Conservation (phyloP, 2,113 vertebrate genomes). For the Phycodurus eques region DNA sequence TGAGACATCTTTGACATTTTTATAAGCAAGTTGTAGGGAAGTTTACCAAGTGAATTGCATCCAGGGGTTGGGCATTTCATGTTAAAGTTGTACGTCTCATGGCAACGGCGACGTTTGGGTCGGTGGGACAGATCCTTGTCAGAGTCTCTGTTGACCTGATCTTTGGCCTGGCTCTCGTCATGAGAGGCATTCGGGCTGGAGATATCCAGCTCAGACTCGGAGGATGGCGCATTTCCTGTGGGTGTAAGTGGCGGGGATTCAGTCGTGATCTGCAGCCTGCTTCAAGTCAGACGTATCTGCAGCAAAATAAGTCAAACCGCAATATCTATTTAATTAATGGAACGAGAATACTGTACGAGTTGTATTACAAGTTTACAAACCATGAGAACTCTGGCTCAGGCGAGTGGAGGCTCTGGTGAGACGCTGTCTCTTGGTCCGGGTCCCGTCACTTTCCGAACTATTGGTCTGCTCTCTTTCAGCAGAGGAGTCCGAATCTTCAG, state of each 20-base stretch:
- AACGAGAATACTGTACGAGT: not conserved
- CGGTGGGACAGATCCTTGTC: conserved; percentile 94
- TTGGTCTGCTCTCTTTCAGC: conserved; percentile 95
- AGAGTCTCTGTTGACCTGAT: conserved; percentile 88
- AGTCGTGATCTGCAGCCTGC: conserved; percentile 85
- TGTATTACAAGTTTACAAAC: conserved; percentile 56
- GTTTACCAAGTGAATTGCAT: conserved; percentile 92
- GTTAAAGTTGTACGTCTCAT: conserved; percentile 99
- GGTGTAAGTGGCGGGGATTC: conserved; percentile 96
- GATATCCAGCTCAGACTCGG: conserved; percentile 97
- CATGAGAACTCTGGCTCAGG: conserved; percentile 96
- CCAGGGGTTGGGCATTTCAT: conserved; percentile 98
- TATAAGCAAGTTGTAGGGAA: not conserved
- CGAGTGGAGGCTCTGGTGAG: conserved; percentile 93
- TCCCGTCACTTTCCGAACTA: conserved; percentile 93
- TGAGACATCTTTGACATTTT: not conserved
- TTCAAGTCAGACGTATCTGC: conserved; percentile 82
- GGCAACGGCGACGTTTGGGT: conserved; percentile 95
- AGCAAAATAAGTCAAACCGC: conserved; percentile 12
- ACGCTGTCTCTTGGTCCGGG: conserved; percentile 82
- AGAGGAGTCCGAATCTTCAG: conserved; percentile 96
- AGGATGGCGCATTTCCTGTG: conserved; percentile 97
- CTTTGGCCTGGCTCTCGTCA: conserved; percentile 92
- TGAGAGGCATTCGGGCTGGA: conserved; percentile 96
- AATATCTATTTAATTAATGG: not conserved